phyloP scores from a whole-genome alignment of 2,797 vertebrate species.

The Apodemus agrarius region DNA sequence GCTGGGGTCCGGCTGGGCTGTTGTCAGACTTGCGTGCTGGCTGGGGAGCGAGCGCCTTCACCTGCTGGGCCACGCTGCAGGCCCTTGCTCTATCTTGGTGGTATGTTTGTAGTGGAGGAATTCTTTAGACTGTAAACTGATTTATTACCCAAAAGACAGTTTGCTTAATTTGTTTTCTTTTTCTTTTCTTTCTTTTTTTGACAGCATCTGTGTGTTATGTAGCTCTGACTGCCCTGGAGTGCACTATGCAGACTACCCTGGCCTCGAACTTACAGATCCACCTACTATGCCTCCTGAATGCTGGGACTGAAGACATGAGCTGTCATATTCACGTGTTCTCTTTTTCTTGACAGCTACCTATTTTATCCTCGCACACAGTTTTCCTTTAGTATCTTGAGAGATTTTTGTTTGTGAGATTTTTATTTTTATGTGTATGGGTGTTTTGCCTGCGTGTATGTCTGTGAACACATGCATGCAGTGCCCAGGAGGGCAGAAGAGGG shows the following conservation, averaged over 20 bases:
- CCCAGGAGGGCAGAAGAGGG: too few species aligned
- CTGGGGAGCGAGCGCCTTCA: neutral
- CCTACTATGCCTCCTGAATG: neutral
- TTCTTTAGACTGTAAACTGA: neutral
- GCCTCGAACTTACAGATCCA: neutral
- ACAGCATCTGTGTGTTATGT: neutral
- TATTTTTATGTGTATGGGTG: too few species aligned
- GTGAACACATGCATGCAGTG: too few species aligned
- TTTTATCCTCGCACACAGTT: neutral
- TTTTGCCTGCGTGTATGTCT: too few species aligned
- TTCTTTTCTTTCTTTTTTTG: neutral
- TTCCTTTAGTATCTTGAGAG: neutral
- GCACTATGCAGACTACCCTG: neutral
- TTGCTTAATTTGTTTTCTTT: too few species aligned
- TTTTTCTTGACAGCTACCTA: neutral
- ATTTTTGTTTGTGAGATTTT: too few species aligned
- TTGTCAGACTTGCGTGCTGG: neutral
- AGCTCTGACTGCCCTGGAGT: neutral
- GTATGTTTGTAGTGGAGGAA: neutral
- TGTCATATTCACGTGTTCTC: neutral
- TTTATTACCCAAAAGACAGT: neutral
- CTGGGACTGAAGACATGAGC: neutral
- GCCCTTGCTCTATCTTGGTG: neutral
- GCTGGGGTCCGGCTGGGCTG: too few species aligned
- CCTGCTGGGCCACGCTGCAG: neutral